These are phyloP conservation scores for Caranx ignobilis DNA, from an alignment of 2,113 vertebrate species.

Conservation along the genomic window DNA sequence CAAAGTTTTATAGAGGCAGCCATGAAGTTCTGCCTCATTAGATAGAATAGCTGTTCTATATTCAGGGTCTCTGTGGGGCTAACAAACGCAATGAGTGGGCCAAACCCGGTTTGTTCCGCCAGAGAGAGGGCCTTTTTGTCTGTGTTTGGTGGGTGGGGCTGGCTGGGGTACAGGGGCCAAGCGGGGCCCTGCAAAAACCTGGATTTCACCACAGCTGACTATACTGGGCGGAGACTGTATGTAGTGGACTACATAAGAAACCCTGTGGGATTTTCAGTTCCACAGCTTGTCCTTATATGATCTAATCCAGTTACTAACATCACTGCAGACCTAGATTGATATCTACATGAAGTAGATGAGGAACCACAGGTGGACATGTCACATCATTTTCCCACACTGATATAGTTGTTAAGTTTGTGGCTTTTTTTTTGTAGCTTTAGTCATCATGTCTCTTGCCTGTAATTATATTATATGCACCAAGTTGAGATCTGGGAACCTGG, in stretches of 20 bases:
- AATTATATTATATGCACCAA: neutral
- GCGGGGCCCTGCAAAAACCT: slow-evolving; percentile 46
- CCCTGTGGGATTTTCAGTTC: slow-evolving; percentile 34
- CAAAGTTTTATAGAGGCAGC: slow-evolving; percentile 80
- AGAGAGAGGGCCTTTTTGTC: slow-evolving; percentile 68
- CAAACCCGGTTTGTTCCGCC: slow-evolving; percentile 72
- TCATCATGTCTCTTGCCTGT: neutral
- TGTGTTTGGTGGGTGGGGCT: slow-evolving; percentile 65
- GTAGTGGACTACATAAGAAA: slow-evolving; percentile 43
- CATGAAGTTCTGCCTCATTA: slow-evolving; percentile 84
- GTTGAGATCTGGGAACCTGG: neutral
- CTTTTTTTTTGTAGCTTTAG: no score
- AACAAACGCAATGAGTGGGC: slow-evolving; percentile 75
- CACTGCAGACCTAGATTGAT: slow-evolving; percentile 38
- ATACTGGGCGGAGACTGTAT: slow-evolving; percentile 1
- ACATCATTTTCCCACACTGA: slow-evolving; percentile 23
- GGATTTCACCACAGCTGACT: slow-evolving; percentile 37
- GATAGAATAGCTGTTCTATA: slow-evolving; percentile 81
- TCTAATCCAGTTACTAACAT: slow-evolving; percentile 39
- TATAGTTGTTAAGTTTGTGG: neutral
- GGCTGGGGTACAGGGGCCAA: slow-evolving; percentile 29
- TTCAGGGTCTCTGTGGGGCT: slow-evolving; percentile 81
- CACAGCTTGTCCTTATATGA: slow-evolving; percentile 41
- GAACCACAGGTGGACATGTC: slow-evolving; percentile 20
- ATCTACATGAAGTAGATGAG: slow-evolving; percentile 1